phyloP scores from a whole-genome alignment of 1,140 invertebrate genomes.

The Ruditapes philippinarum region DNA sequence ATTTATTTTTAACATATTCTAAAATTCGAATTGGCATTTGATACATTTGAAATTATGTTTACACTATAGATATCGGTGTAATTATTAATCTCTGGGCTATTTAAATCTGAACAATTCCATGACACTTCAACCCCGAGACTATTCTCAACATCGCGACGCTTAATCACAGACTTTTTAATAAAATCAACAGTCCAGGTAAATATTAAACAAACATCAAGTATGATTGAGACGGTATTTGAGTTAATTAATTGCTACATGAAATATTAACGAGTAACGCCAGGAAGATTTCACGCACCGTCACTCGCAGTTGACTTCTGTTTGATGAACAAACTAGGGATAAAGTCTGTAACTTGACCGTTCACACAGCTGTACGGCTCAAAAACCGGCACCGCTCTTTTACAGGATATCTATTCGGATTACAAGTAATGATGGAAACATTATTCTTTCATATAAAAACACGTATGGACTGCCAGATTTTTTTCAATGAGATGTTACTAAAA shows the following conservation, averaged over 20 bases:
- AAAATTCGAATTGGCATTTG: too few species aligned
- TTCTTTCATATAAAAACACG: too few species aligned
- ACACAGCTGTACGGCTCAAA: not conserved
- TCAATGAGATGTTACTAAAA: too few species aligned
- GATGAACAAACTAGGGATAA: not conserved
- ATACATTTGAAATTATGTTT: too few species aligned
- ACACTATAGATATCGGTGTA: too few species aligned
- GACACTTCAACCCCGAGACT: not conserved
- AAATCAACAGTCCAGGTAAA: not conserved
- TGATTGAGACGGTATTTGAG: not conserved
- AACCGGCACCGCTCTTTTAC: too few species aligned
- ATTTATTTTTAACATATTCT: too few species aligned
- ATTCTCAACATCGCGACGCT: not conserved
- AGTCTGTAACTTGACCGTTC: not conserved
- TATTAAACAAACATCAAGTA: not conserved
- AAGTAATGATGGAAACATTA: too few species aligned
- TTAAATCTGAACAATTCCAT: not conserved
- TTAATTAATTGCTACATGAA: conserved; percentile 44
- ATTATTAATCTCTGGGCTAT: too few species aligned
- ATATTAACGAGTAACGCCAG: conserved; percentile 37
- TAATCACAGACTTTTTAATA: not conserved
- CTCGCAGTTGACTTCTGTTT: conserved; percentile 13
- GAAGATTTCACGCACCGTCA: conserved; percentile 26
- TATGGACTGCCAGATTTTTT: too few species aligned
- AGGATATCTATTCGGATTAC: too few species aligned